phyloP scores from a whole-genome alignment of 2,113 vertebrate species.

The Antigone vipio region DNA sequence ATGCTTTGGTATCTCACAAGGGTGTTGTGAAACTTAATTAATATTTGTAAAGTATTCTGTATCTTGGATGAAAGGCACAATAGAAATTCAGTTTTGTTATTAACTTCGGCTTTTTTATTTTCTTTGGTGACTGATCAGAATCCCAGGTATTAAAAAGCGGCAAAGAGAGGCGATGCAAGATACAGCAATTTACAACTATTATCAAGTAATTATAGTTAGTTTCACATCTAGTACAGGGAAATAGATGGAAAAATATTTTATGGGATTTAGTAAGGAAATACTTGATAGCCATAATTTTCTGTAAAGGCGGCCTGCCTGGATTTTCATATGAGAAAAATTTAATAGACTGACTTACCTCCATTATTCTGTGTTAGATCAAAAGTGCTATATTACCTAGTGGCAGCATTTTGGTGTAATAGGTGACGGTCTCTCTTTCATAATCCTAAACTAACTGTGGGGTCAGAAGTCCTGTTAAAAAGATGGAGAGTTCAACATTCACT shows the following conservation, averaged over 20 bases:
- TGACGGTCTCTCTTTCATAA: neutral
- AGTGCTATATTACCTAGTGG: neutral
- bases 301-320: neutral
- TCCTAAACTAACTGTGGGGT: neutral
- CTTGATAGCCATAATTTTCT: neutral
- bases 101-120: conserved; percentile 23
- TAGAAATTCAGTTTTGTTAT: neutral
- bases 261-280: neutral
- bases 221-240: neutral
- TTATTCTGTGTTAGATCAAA: neutral
- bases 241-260: neutral
- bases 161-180: neutral
- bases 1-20: conserved; percentile 24
- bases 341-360: neutral
- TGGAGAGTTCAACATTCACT: neutral
- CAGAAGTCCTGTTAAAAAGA: neutral
- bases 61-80: conserved; percentile 21
- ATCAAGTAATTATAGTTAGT: neutral
- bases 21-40: conserved; percentile 45
- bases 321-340: neutral
- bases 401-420: neutral
- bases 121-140: conserved; percentile 9
- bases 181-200: neutral
- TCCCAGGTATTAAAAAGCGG: neutral
- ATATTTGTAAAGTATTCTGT: conserved; percentile 14